phyloP scores from a whole-genome alignment of 2,888 invertebrate genomes.

The Drosophila testacea region DNA sequence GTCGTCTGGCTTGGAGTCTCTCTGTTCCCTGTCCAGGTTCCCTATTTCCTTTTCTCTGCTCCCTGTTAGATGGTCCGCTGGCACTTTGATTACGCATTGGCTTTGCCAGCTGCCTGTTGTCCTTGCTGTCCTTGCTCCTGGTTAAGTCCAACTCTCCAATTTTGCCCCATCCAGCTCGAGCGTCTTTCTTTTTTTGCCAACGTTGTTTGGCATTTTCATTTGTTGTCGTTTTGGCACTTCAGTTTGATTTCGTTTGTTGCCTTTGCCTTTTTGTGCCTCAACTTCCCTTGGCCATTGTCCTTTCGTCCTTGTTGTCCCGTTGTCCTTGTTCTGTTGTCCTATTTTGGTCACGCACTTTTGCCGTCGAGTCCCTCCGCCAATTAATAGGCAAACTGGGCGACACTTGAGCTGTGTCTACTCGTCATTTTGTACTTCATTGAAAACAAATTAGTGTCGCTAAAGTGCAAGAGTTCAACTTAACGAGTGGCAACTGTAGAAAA shows the following conservation, averaged over 20 bases:
- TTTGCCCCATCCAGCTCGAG: slow-evolving; percentile 7
- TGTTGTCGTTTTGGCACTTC: slow-evolving; percentile 76
- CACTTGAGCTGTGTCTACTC: slow-evolving; percentile 48
- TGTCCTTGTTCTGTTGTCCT: slow-evolving; percentile 22
- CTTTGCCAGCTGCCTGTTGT: slow-evolving; percentile 52
- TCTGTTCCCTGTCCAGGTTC: slow-evolving; percentile 17
- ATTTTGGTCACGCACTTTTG: slow-evolving; percentile 63
- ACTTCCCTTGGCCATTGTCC: slow-evolving; percentile 29
- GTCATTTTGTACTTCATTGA: slow-evolving; percentile 64
- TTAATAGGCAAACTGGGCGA: slow-evolving; percentile 30
- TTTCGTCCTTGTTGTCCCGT: background rate
- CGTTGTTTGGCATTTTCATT: slow-evolving; percentile 60
- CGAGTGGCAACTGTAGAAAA: background rate
- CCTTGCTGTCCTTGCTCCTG: slow-evolving; percentile 44
- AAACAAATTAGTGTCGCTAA: slow-evolving; percentile 75
- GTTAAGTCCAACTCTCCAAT: slow-evolving; percentile 37
- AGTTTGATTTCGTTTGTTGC: slow-evolving; percentile 65
- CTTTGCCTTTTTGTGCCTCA: slow-evolving; percentile 11
- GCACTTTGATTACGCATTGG: slow-evolving; percentile 77
- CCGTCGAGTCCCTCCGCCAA: slow-evolving; percentile 29
- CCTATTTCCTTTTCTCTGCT: slow-evolving; percentile 9
- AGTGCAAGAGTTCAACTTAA: slow-evolving; percentile 33
- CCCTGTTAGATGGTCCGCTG: slow-evolving; percentile 11
- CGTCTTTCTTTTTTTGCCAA: slow-evolving; percentile 14
- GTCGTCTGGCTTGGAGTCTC: slow-evolving; percentile 56